Evolutionary conservation across 2,797 vertebrate genomes (phyloP).

Genomic region (Ambastaia sidthimunki): DNA sequence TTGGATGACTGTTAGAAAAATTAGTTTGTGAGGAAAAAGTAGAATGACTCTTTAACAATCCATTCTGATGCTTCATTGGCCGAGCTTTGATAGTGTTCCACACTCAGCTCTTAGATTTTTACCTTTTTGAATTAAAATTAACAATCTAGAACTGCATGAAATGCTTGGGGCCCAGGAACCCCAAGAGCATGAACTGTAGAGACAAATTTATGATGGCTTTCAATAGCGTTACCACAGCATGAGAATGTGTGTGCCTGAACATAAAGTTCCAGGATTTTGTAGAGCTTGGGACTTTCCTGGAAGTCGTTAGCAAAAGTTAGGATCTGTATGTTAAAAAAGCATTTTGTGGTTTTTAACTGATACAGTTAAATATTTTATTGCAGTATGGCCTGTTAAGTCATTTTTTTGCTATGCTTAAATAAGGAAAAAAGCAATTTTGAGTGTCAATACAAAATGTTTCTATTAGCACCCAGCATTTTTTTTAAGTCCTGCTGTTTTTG

Average conservation of each 20-base stretch:
- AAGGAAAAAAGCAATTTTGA: not conserved
- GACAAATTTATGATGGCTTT: slow-evolving; percentile 34
- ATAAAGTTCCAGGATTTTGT: slow-evolving; percentile 18
- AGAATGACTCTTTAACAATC: slow-evolving; percentile 32
- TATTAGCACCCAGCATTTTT: slow-evolving; percentile 67
- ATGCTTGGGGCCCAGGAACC: slow-evolving; percentile 18
- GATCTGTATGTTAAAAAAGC: slow-evolving; percentile 26
- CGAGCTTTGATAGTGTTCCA: slow-evolving; percentile 44
- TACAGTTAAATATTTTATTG: slow-evolving; percentile 1
- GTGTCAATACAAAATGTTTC: not conserved
- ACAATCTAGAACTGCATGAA: slow-evolving; percentile 48
- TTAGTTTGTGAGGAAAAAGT: not conserved
- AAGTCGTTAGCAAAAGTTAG: slow-evolving; percentile 8
- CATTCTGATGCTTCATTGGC: slow-evolving; percentile 45
- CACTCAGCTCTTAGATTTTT: slow-evolving; percentile 28
- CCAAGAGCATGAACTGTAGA: slow-evolving; percentile 32
- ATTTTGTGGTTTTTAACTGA: slow-evolving; percentile 14
- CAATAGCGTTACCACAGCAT: not conserved
- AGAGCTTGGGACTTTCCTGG: not conserved
- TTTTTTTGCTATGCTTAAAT: not conserved
- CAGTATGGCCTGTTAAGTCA: not conserved
- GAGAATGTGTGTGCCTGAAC: slow-evolving; percentile 7
- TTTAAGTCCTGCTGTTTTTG: slow-evolving; percentile 69
- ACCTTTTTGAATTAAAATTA: slow-evolving; percentile 53
- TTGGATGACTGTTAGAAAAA: slow-evolving; percentile 2